Percentiles rank a stretch among this genome's conserved stretches.
Evolutionary conservation across 2,113 vertebrate species (phyloP).

Genomic region (Leptodactylus fuscus): DNA sequence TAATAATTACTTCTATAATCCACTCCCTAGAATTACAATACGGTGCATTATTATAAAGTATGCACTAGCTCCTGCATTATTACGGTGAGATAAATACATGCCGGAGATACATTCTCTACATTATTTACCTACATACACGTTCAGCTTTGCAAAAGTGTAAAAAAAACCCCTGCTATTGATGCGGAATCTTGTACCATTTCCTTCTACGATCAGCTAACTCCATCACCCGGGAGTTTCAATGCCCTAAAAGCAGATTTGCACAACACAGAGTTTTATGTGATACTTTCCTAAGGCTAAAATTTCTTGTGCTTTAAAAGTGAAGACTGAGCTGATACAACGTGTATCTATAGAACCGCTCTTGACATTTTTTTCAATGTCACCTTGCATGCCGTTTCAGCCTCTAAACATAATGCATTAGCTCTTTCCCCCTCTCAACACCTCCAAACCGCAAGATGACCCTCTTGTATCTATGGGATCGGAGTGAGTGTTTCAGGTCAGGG

Average conservation of each 20-base stretch:
- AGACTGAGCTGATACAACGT: constrained; percentile 31
- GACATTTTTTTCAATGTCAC: constrained; percentile 52
- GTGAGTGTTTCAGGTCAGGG: constrained; percentile 51
- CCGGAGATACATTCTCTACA: not conserved
- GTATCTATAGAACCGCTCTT: constrained; percentile 28
- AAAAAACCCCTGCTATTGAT: not conserved
- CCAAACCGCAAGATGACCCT: constrained; percentile 53
- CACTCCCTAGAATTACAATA: not conserved
- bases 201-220: not conserved
- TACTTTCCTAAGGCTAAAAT: constrained; percentile 23
- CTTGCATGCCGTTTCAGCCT: constrained; percentile 38
- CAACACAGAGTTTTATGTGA: constrained; percentile 16
- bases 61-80: not conserved
- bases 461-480: constrained; percentile 30
- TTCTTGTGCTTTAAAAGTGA: constrained; percentile 13
- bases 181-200: constrained; percentile 4
- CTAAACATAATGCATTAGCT: constrained; percentile 52
- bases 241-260: constrained; percentile 16
- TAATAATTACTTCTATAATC: not conserved
- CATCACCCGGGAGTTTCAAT: not conserved
- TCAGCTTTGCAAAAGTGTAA: not conserved
- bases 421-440: constrained; percentile 41
- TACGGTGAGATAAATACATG: not conserved
- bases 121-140: not conserved
- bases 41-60: not conserved